A percentile compares a stretch with the other conserved stretches of the same genome.
Evolutionary conservation across 2,888 invertebrate species (phyloP).

Genomic region (Thera britannica): DNA sequence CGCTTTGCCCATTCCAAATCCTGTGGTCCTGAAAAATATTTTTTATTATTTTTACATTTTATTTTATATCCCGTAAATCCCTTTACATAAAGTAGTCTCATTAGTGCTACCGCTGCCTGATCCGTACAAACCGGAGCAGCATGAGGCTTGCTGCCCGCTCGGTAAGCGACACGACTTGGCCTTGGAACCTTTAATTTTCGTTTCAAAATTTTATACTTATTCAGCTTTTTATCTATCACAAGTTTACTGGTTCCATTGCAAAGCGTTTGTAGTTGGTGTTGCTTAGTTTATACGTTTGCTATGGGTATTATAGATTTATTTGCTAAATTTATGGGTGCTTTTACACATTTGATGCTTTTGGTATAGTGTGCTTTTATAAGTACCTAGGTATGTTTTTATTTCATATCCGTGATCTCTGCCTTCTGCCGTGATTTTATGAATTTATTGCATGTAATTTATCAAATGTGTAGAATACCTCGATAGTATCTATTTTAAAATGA

Average conservation of each 20-base stretch:
- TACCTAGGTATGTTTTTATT: neutral
- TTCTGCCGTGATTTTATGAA: neutral
- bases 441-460: slow-evolving; percentile 40
- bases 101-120: slow-evolving; percentile 93
- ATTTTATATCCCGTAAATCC: slow-evolving; percentile 71
- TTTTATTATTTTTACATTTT: slow-evolving; percentile 68
- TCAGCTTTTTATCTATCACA: slow-evolving; percentile 27
- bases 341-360: slow-evolving; percentile 57
- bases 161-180: slow-evolving; percentile 85
- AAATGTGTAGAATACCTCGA: slow-evolving; percentile 59
- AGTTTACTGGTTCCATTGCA: slow-evolving; percentile 61
- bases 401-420: too few relatives aligned
- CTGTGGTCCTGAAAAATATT: slow-evolving; percentile 62
- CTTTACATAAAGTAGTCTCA: slow-evolving; percentile 85
- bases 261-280: slow-evolving; percentile 67
- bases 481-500: slow-evolving; percentile 46
- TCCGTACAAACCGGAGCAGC: slow-evolving; percentile 94
- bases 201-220: slow-evolving; percentile 19
- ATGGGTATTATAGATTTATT: slow-evolving; percentile 42
- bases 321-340: slow-evolving; percentile 40
- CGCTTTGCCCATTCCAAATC: slow-evolving; percentile 77
- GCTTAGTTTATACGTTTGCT: slow-evolving; percentile 67
- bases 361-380: slow-evolving; percentile 45
- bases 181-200: slow-evolving; percentile 52
- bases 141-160: slow-evolving; percentile 95